Percentiles rank a stretch among this genome's conserved stretches.
phyloP scores from a whole-genome alignment of 2,888 invertebrate species.

The Atrina japonica region DNA sequence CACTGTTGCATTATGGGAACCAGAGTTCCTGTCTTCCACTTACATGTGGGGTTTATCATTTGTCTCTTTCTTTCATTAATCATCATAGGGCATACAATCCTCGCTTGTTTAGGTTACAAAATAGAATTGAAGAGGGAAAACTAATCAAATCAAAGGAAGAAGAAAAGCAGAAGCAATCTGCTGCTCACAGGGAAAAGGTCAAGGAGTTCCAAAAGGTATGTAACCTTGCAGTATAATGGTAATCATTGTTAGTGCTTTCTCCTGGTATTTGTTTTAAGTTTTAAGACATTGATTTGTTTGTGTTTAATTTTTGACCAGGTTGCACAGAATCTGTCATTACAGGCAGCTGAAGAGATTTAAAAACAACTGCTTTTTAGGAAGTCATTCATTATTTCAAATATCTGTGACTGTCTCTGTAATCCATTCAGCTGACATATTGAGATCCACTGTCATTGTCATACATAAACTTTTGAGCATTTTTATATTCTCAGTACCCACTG shows the following conservation, averaged over 20 bases:
- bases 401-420: too few relatives aligned
- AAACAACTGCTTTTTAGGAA: too few relatives aligned
- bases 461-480: too few relatives aligned
- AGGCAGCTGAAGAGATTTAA: too few relatives aligned
- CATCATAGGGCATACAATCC: constrained; percentile 67
- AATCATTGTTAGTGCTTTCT: neutral
- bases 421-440: too few relatives aligned
- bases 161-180: constrained; percentile 37
- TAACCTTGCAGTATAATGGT: neutral
- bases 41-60: constrained; percentile 50
- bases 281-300: neutral
- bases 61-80: constrained; percentile 55
- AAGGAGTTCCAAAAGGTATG: constrained; percentile 55
- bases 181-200: constrained; percentile 41
- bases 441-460: too few relatives aligned
- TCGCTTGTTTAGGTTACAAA: constrained; percentile 67
- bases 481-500: too few relatives aligned
- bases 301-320: too few relatives aligned
- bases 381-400: too few relatives aligned
- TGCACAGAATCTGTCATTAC: too few relatives aligned
- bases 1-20: constrained; percentile 36
- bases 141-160: constrained; percentile 38
- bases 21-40: constrained; percentile 51
- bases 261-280: neutral
- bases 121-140: constrained; percentile 38